Conservation (phyloP, 2,888 invertebrate genomes). For the Thalpophila matura region DNA sequence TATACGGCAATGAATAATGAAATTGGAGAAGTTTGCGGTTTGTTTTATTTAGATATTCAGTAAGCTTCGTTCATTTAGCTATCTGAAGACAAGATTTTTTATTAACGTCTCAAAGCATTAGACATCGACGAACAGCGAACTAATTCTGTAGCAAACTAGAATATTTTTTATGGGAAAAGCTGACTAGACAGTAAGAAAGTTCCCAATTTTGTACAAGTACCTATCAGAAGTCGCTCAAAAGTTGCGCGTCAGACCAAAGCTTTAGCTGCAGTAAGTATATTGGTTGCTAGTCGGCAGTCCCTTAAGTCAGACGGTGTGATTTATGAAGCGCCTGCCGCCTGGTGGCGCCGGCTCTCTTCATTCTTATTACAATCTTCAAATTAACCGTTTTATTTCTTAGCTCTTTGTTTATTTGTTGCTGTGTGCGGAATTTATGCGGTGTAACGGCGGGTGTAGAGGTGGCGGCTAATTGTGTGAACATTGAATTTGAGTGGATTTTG, state of each 20-base stretch:
- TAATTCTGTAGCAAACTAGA: too few relatives aligned
- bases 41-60: slow-evolving; percentile 16
- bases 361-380: slow-evolving; percentile 72
- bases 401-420: slow-evolving; percentile 57
- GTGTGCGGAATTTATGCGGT: slow-evolving; percentile 56
- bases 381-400: slow-evolving; percentile 70
- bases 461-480: slow-evolving; percentile 36
- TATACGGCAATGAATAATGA: slow-evolving; percentile 23
- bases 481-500: neutral
- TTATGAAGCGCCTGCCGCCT: slow-evolving; percentile 69
- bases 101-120: too few relatives aligned
- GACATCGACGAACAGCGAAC: too few relatives aligned
- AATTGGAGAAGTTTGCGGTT: neutral
- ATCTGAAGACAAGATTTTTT: neutral
- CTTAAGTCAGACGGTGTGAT: slow-evolving; percentile 70
- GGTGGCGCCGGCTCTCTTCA: slow-evolving; percentile 73
- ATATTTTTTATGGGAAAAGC: neutral
- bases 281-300: slow-evolving; percentile 52
- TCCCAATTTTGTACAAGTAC: too few relatives aligned
- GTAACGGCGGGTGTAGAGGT: slow-evolving; percentile 30
- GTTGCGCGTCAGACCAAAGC: slow-evolving; percentile 17
- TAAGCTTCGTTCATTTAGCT: neutral
- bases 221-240: slow-evolving; percentile 10
- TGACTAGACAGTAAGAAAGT: too few relatives aligned
- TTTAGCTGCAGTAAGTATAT: slow-evolving; percentile 48